Evolutionary conservation across 2,797 vertebrate genomes (phyloP).

Genomic region (Galaxias olidus): DNA sequence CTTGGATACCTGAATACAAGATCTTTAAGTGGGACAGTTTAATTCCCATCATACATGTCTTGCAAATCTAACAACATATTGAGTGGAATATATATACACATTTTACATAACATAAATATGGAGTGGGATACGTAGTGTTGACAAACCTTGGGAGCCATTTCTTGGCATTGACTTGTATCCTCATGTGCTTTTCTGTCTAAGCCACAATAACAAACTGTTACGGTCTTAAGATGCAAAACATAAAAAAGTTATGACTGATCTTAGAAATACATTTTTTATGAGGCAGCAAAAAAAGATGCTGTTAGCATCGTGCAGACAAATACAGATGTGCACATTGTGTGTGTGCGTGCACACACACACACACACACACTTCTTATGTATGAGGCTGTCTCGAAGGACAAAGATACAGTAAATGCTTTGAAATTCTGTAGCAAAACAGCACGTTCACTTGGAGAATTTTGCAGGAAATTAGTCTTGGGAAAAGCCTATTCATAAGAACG

Average conservation of each 20-base stretch:
- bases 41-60: conserved; percentile 1
- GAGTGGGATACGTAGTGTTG: too few species aligned
- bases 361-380: not conserved
- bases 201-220: too few species aligned
- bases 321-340: not conserved
- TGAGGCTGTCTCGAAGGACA: not conserved
- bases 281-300: too few species aligned
- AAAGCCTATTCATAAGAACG: conserved; percentile 28
- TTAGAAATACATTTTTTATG: not conserved
- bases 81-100: not conserved
- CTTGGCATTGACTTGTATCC: too few species aligned
- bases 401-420: not conserved
- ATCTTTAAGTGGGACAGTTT: not conserved
- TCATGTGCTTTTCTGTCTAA: not conserved
- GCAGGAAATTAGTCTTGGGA: conserved; percentile 6
- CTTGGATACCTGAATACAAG: too few species aligned
- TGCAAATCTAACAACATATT: too few species aligned
- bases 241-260: not conserved
- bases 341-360: not conserved
- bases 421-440: conserved; percentile 25
- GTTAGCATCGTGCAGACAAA: too few species aligned
- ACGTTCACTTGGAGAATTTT: conserved; percentile 13
- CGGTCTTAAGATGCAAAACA: too few species aligned
- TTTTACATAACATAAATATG: too few species aligned
- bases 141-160: conserved; percentile 30